These are phyloP conservation scores for Nyctalus aviator DNA, from an alignment of 2,797 vertebrate genomes.

Conservation along the genomic window DNA sequence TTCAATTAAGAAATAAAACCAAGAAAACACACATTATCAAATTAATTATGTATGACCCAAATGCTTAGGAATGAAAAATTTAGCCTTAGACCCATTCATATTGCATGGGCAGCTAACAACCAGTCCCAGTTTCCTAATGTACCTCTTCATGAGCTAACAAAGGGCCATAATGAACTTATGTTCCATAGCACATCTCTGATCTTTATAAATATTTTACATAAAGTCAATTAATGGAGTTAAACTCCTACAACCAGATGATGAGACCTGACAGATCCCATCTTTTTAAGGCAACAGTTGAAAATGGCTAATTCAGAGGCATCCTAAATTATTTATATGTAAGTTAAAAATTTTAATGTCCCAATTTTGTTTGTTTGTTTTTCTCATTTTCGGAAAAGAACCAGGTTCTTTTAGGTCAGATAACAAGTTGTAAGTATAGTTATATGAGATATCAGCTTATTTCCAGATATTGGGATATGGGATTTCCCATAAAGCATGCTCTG, in stretches of 20 bases:
- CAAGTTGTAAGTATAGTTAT: constrained; percentile 27
- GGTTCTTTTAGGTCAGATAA: neutral
- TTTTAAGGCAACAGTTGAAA: constrained; percentile 61
- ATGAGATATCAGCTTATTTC: constrained; percentile 26
- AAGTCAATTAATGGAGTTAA: constrained; percentile 60
- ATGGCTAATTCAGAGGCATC: constrained; percentile 62
- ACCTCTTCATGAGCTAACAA: constrained; percentile 60
- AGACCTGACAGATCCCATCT: constrained; percentile 56
- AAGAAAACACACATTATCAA: constrained; percentile 25
- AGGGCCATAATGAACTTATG: constrained; percentile 33
- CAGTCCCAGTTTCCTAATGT: constrained; percentile 37
- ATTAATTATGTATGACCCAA: constrained; percentile 64
- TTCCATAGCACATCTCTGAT: constrained; percentile 49
- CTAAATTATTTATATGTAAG: constrained; percentile 65
- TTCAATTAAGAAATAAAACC: constrained; percentile 24
- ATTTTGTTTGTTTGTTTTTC: constrained; percentile 44
- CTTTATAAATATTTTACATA: constrained; percentile 75
- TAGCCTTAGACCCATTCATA: constrained; percentile 35
- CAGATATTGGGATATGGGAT: neutral
- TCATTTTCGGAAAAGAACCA: constrained; percentile 46
- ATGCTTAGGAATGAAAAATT: constrained; percentile 66
- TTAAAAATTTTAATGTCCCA: constrained; percentile 28
- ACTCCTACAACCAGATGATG: constrained; percentile 56
- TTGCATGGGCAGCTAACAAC: constrained; percentile 43
- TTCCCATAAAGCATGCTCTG: neutral